Evolutionary conservation across 2,113 vertebrate species (phyloP), one percentile per base, ranked within the genome.

Genomic region (Paracanthobrama guichenoti): DNA sequence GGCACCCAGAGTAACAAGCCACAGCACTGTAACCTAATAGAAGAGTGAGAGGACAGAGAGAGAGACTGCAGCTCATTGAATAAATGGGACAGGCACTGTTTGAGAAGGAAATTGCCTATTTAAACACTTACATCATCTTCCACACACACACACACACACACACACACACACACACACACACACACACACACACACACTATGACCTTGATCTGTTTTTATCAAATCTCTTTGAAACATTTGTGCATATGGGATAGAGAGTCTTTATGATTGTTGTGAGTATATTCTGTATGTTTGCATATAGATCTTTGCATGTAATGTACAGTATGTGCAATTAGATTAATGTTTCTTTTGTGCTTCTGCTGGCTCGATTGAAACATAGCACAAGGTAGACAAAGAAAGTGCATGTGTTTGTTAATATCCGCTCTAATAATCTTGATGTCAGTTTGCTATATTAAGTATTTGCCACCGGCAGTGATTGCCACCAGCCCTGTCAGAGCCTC

Each of bases 351-450:
- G 13, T 48, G 8, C 35, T 50, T 35, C 44, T 16, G 10, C 20
- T 69, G 16, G 44, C 44, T 81, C 16, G 1, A 50, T 9, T 67
- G 24, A 79, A 62, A 64, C n/a, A n/a, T 46, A 20, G 26, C 72
- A 28, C 26, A 69, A 69, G 46, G 60, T 53, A 59, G 75, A 78
- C 24, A 50, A 35, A 67, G 28, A 71, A 57, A 71, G 60, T 31
- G 24, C 18, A 78, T 78, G 28, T 57, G 66, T 71, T 81, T 69
- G 64, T 42, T 72, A 72, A 72, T 50, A 71, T 82, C 31, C 28
- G 64, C 80, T 82, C 80, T 82, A 71, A 82, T 82, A 82, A 82
- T 82, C 80, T 82, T 82, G 66, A 71, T 82, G 80, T 82, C 80
- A 82, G 48, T 71, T 57, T 69, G 48, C 80, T 71, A 82, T 55